These are phyloP conservation scores for Platichthys stellatus DNA, from an alignment of 2,113 vertebrate species.

Conservation along the genomic window DNA sequence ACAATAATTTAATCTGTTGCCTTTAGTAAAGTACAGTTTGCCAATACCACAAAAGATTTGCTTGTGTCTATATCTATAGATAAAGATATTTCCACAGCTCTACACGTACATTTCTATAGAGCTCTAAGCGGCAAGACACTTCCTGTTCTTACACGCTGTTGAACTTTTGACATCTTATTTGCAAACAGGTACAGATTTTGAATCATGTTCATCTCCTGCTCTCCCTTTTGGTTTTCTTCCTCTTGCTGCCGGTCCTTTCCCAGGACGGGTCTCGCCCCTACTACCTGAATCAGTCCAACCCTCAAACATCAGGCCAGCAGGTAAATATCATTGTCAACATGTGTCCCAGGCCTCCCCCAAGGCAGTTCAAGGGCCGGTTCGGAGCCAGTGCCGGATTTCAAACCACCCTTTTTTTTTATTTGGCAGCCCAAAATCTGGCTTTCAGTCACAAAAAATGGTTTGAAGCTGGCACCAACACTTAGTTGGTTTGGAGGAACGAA, in stretches of 20 bases:
- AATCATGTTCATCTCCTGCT: neutral
- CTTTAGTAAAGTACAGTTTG: neutral
- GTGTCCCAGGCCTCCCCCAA: neutral
- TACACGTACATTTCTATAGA: neutral
- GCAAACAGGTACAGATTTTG: neutral
- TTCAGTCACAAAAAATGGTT: no score
- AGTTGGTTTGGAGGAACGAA: no score
- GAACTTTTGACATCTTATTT: neutral
- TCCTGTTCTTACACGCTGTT: constrained; percentile 3
- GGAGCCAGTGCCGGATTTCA: neutral
- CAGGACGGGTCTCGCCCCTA: neutral
- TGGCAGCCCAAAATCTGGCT: no score
- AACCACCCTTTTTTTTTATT: no score
- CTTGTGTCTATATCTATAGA: neutral
- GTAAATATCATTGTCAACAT: constrained; percentile 14
- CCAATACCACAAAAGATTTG: no score
- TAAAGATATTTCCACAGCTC: neutral
- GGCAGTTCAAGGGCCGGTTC: neutral
- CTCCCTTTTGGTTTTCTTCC: neutral
- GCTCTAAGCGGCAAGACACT: neutral
- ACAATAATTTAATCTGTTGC: neutral
- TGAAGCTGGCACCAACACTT: no score
- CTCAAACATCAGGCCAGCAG: neutral
- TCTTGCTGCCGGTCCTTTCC: constrained; percentile 28
- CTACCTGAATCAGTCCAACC: constrained; percentile 35